phyloP scores from a whole-genome alignment of 2,113 vertebrate species.

The Steatornis caripensis region DNA sequence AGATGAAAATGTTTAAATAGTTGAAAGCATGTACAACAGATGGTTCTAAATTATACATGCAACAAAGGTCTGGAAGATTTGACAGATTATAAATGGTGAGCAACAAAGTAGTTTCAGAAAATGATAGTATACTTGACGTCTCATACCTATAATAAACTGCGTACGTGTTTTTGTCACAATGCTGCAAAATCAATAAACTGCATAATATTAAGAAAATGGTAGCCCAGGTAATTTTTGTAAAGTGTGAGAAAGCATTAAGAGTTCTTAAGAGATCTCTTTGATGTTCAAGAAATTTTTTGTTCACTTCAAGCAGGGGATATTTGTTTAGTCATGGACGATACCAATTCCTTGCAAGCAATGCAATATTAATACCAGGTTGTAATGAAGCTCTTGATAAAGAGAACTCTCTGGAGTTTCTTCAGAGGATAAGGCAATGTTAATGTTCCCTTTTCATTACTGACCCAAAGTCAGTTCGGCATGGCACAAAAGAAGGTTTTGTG shows the following conservation, averaged over 20 bases:
- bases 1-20: constrained; percentile 71
- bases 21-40: constrained; percentile 70
- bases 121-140: constrained; percentile 44
- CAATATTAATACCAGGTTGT: not conserved
- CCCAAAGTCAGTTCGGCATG: not conserved
- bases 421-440: not conserved
- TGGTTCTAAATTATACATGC: constrained; percentile 76
- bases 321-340: not conserved
- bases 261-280: not conserved
- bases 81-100: constrained; percentile 67
- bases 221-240: not conserved
- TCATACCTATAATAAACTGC: constrained; percentile 49
- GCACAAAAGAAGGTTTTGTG: not conserved
- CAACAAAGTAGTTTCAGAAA: constrained; percentile 67
- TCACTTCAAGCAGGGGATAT: not conserved
- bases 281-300: not conserved
- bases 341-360: not conserved
- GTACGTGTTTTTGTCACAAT: not conserved
- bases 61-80: constrained; percentile 67
- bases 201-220: not conserved
- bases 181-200: constrained; percentile 50
- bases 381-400: not conserved
- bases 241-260: not conserved
- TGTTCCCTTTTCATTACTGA: not conserved
- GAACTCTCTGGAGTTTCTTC: not conserved